These are phyloP conservation scores for Drosophila pseudoananassae DNA, from an alignment of 1,140 invertebrate genomes.

Conservation along the genomic window DNA sequence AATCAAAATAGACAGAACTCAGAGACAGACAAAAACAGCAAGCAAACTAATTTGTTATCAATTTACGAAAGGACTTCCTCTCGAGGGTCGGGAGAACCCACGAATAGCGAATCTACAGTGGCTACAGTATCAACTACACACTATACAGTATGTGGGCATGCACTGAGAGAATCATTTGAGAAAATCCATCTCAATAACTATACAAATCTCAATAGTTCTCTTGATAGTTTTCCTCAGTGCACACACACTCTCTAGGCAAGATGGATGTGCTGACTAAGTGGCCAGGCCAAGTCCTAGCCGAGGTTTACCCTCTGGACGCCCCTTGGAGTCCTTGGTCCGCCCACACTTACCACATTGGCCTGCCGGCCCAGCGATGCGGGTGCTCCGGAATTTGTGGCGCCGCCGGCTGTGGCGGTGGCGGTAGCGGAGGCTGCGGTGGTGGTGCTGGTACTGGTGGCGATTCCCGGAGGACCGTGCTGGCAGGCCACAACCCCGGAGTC, in stretches of 20 bases:
- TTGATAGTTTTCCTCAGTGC: conserved; percentile 12
- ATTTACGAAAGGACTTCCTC: conserved; percentile 39
- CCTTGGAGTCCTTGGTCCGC: conserved; percentile 10
- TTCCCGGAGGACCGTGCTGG: conserved; percentile 56
- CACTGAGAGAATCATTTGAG: background rate
- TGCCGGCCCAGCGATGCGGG: conserved; percentile 50
- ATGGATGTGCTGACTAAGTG: conserved; percentile 45
- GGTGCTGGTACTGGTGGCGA: conserved; percentile 4
- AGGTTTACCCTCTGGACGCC: conserved; percentile 12
- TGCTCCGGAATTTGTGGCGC: conserved; percentile 14
- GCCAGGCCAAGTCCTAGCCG: conserved; percentile 28
- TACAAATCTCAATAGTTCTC: background rate
- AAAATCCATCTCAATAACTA: no score
- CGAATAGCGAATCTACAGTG: conserved; percentile 22
- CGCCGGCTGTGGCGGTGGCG: conserved; percentile 2
- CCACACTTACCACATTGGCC: conserved; percentile 52
- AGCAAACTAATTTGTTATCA: conserved; percentile 55
- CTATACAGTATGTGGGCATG: background rate
- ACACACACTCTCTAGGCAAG: conserved; percentile 23
- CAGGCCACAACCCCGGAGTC: conserved; percentile 69
- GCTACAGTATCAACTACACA: conserved; percentile 18
- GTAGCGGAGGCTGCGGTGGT: conserved; percentile 15
- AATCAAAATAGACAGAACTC: conserved; percentile 39
- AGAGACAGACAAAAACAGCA: conserved; percentile 23
- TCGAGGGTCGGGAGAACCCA: conserved; percentile 9